These are phyloP conservation scores for Montipora cactus DNA, from an alignment of 64 coral and sea anemone species.

Conservation along the genomic window DNA sequence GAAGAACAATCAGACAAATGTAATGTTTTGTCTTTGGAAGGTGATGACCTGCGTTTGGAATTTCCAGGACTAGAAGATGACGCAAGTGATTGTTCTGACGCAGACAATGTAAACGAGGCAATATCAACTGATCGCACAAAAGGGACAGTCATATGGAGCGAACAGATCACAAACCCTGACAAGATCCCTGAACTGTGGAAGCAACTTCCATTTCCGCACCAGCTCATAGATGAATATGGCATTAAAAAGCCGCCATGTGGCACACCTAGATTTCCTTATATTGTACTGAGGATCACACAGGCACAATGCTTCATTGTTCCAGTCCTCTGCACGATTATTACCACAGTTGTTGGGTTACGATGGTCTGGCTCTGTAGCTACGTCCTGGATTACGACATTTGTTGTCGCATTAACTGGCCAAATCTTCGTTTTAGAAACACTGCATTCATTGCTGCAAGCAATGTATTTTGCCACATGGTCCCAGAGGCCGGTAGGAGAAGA, in stretches of 20 bases:
- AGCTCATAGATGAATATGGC: slow-evolving; percentile 35
- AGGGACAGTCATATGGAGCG: background rate
- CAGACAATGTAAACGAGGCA: background rate
- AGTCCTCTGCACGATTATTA: slow-evolving; percentile 8
- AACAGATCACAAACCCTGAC: slow-evolving; percentile 34
- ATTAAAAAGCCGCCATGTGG: background rate
- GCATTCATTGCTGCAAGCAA: slow-evolving; percentile 23
- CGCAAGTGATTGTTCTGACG: background rate
- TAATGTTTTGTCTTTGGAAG: background rate
- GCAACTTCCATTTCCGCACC: slow-evolving; percentile 57
- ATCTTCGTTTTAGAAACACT: slow-evolving; percentile 54
- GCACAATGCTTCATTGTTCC: slow-evolving; percentile 30
- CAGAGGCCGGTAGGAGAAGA: slow-evolving; percentile 62
- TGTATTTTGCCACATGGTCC: slow-evolving; percentile 51
- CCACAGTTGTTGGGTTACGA: background rate
- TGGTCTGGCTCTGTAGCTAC: slow-evolving; percentile 25
- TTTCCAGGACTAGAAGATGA: background rate
- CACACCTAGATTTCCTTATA: background rate
- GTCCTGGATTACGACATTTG: slow-evolving; percentile 63
- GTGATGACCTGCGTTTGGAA: background rate
- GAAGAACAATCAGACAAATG: no score
- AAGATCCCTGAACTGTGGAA: slow-evolving; percentile 70
- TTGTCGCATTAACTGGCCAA: slow-evolving; percentile 4
- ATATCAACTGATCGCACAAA: no score
- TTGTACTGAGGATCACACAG: background rate